Conservation (phyloP, 2,797 vertebrate species). For the Myotis planiceps region DNA sequence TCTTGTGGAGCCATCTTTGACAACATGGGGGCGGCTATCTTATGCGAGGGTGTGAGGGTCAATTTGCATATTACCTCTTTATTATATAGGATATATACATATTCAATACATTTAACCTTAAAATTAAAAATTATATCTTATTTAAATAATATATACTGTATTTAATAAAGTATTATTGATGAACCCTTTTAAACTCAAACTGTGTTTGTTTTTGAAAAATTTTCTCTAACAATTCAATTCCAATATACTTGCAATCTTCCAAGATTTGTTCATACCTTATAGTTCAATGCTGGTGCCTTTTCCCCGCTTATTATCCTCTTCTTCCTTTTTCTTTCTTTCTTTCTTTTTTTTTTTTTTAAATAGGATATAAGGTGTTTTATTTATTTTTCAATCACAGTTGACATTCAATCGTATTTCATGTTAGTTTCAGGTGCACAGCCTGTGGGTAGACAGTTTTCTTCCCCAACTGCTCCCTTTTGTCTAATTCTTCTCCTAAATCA, state of each 20-base stretch:
- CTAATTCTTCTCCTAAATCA: background rate
- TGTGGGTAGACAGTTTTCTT: background rate
- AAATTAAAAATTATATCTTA: background rate
- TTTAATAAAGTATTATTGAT: background rate
- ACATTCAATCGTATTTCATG: background rate
- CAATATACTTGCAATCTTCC: background rate
- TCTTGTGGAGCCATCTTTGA: too few relatives aligned
- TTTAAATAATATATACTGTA: background rate
- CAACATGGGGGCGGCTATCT: too few relatives aligned
- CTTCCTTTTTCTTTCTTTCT: background rate
- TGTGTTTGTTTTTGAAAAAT: background rate
- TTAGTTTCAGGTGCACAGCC: background rate
- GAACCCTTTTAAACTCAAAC: background rate
- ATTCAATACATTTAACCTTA: background rate
- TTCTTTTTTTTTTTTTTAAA: background rate
- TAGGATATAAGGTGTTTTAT: background rate
- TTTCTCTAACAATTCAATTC: background rate
- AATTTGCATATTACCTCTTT: too few relatives aligned
- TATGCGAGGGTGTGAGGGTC: too few relatives aligned
- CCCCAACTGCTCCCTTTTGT: background rate
- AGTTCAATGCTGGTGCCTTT: background rate
- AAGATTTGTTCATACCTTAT: background rate
- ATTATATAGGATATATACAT: background rate
- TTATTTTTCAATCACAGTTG: background rate
- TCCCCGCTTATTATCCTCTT: background rate